These are phyloP conservation scores for Apodemia duryi DNA, from an alignment of 2,888 invertebrate genomes.

Conservation along the genomic window DNA sequence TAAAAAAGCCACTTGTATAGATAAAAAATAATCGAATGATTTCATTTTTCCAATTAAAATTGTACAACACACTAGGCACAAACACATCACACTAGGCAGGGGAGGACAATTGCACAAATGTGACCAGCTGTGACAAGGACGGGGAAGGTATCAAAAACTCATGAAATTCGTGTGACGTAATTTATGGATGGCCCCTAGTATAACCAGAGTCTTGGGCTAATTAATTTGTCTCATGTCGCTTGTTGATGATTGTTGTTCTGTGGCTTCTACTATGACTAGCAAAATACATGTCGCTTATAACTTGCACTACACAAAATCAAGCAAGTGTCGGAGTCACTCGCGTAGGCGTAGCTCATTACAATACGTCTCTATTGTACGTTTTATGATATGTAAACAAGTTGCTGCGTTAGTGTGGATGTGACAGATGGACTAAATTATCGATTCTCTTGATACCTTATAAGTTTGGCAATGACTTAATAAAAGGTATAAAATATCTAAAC, in stretches of 20 bases:
- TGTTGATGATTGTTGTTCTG: neutral
- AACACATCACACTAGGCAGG: no score
- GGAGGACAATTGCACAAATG: no score
- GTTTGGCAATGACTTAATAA: neutral
- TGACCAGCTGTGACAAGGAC: no score
- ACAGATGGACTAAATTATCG: slow-evolving; percentile 19
- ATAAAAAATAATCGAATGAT: no score
- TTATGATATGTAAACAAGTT: slow-evolving; percentile 47
- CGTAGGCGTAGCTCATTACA: slow-evolving; percentile 57
- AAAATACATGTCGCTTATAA: neutral
- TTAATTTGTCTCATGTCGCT: neutral
- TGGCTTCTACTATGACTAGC: no score
- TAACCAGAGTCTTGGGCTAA: no score
- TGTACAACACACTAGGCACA: no score
- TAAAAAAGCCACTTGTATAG: no score
- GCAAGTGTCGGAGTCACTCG: slow-evolving; percentile 27
- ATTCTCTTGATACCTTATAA: neutral
- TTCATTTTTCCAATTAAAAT: no score
- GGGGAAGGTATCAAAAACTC: no score
- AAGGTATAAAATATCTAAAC: neutral
- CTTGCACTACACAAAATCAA: neutral
- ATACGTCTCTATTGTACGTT: slow-evolving; percentile 53
- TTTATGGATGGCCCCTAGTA: no score
- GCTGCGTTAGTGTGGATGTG: slow-evolving; percentile 32
- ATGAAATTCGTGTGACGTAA: no score